Conservation (phyloP, 1,140 invertebrate species). For the Portunus trituberculatus region DNA sequence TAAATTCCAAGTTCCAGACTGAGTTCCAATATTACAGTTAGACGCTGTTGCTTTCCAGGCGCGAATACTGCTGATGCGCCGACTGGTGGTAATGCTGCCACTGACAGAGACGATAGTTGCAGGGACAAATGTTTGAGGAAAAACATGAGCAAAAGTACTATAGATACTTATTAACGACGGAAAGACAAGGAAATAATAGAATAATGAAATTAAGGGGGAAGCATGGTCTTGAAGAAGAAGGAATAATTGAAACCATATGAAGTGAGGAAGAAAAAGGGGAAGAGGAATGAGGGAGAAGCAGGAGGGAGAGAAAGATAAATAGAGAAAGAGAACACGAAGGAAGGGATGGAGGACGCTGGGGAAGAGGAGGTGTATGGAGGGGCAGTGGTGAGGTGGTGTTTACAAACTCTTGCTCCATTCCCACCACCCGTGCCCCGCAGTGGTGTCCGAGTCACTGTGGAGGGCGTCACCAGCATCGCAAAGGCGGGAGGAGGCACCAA, state of each 20-base stretch:
- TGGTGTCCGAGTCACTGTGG: background rate
- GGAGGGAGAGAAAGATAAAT: background rate
- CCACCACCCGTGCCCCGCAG: background rate
- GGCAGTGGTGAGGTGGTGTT: background rate
- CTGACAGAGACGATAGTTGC: background rate
- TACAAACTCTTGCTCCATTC: background rate
- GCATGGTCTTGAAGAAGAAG: background rate
- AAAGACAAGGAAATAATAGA: background rate
- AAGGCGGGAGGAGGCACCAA: constrained; percentile 5
- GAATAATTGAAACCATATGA: too few relatives aligned
- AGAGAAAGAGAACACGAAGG: background rate
- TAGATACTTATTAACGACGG: background rate
- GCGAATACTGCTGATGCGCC: background rate
- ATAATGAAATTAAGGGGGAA: constrained; percentile 15
- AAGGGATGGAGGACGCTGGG: background rate
- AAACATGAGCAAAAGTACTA: background rate
- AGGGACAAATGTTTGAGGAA: background rate
- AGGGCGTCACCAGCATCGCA: background rate
- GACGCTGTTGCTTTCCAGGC: background rate
- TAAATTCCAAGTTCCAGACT: background rate
- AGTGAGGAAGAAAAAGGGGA: background rate
- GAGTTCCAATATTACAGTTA: background rate
- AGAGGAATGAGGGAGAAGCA: background rate
- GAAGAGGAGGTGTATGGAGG: background rate
- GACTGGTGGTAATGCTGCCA: too few relatives aligned